These are phyloP conservation scores for Melolontha melolontha DNA, from an alignment of 2,888 invertebrate species.

Conservation along the genomic window DNA sequence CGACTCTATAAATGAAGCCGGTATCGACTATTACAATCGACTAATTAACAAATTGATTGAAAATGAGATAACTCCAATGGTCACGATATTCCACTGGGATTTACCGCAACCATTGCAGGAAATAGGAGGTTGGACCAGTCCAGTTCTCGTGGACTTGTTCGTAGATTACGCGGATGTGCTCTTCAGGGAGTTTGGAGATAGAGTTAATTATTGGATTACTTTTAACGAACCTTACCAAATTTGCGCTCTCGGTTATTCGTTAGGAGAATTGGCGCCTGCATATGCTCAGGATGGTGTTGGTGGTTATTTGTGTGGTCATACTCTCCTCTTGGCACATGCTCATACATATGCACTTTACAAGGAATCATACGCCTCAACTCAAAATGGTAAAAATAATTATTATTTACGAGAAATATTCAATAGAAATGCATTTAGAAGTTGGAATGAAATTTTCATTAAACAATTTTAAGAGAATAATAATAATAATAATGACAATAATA, in stretches of 20 bases:
- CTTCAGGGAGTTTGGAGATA: constrained; percentile 65
- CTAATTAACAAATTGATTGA: constrained; percentile 70
- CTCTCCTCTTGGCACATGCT: constrained; percentile 74
- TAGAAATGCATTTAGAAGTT: too few species aligned
- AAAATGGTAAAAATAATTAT: constrained; percentile 54
- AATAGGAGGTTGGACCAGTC: constrained; percentile 76
- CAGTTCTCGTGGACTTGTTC: constrained; percentile 71
- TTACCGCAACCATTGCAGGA: constrained; percentile 71
- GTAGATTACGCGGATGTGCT: constrained; percentile 71
- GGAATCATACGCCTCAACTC: constrained; percentile 63
- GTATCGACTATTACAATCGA: constrained; percentile 73
- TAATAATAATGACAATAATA: too few species aligned
- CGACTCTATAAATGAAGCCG: constrained; percentile 70
- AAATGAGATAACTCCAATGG: constrained; percentile 69
- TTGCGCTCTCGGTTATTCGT: constrained; percentile 42
- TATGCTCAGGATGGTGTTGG: constrained; percentile 67
- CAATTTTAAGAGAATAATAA: too few species aligned
- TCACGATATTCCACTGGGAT: constrained; percentile 77
- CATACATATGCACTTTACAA: constrained; percentile 72
- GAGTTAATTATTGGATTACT: constrained; percentile 49
- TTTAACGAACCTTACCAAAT: constrained; percentile 48
- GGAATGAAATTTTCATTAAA: too few species aligned
- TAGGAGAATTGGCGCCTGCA: constrained; percentile 66
- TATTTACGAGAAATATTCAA: too few species aligned
- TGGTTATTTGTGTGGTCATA: constrained; percentile 73